Conservation (phyloP, 2,113 vertebrate species). For the Elephas maximus region DNA sequence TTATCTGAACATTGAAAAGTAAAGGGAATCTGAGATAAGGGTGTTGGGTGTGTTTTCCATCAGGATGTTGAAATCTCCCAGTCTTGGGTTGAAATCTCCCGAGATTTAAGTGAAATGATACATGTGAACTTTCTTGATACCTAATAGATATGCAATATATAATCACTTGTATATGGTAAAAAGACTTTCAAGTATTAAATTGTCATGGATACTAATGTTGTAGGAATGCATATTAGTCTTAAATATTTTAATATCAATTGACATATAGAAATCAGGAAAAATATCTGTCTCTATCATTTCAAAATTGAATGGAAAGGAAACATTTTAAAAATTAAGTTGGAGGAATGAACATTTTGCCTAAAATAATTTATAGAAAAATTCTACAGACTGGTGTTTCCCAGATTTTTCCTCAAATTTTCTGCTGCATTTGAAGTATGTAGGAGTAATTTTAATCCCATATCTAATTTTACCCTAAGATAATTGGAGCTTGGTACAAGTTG, state of each 20-base stretch:
- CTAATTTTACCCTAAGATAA: background rate
- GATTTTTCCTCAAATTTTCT: background rate
- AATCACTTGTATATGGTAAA: background rate
- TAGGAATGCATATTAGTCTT: background rate
- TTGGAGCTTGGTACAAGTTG: background rate
- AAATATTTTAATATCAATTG: background rate
- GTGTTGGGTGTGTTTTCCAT: background rate
- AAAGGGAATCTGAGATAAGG: background rate
- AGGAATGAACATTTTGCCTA: background rate
- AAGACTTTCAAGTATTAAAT: slow-evolving; percentile 3
- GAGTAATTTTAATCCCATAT: background rate
- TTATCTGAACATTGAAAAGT: background rate
- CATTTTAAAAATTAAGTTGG: background rate
- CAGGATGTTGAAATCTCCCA: background rate
- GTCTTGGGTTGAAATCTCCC: too few relatives aligned
- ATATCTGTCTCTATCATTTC: background rate
- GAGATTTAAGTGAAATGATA: background rate
- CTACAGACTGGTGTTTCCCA: background rate
- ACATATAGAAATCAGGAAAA: background rate
- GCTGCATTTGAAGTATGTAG: background rate
- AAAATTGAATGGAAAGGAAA: background rate
- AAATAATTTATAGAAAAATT: background rate
- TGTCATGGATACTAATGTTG: background rate
- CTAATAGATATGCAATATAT: background rate
- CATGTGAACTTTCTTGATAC: background rate